Conservation (phyloP, 2,797 vertebrate species). For the Halcyon leucocephala region DNA sequence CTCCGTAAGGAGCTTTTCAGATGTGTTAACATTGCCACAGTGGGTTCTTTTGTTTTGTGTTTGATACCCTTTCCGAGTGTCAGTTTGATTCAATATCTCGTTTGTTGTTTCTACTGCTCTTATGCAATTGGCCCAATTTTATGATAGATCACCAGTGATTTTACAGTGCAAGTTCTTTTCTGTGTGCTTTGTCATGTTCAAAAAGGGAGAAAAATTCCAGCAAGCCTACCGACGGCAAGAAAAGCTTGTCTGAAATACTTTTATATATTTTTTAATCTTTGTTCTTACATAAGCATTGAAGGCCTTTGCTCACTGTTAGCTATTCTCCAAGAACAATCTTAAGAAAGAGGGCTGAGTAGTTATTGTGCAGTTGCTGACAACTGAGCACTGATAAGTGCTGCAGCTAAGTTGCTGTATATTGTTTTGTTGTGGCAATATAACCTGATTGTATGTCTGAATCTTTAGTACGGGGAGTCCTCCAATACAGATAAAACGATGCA, state of each 20-base stretch:
- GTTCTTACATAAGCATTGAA: not conserved
- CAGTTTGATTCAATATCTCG: not conserved
- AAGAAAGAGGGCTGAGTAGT: not conserved
- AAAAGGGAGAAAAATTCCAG: not conserved
- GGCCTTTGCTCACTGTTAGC: not conserved
- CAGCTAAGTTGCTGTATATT: not conserved
- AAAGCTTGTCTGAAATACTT: not conserved
- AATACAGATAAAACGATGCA: not conserved
- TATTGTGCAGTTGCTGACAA: not conserved
- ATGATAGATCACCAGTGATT: not conserved
- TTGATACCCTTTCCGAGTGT: conserved; percentile 5
- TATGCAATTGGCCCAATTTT: not conserved
- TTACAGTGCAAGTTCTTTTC: not conserved
- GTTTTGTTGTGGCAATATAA: not conserved
- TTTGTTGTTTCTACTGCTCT: conserved; percentile 6
- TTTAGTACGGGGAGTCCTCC: not conserved
- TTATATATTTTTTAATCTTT: not conserved
- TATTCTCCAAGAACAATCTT: not conserved
- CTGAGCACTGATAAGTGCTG: not conserved
- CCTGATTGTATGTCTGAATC: not conserved
- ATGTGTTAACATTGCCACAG: not conserved
- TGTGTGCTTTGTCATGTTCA: not conserved
- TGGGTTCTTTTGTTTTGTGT: conserved; percentile 58
- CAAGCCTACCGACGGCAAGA: not conserved
- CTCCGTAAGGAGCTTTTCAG: conserved; percentile 45